phyloP scores from a whole-genome alignment of 2,797 vertebrate species.

The Acanthurus tractus region DNA sequence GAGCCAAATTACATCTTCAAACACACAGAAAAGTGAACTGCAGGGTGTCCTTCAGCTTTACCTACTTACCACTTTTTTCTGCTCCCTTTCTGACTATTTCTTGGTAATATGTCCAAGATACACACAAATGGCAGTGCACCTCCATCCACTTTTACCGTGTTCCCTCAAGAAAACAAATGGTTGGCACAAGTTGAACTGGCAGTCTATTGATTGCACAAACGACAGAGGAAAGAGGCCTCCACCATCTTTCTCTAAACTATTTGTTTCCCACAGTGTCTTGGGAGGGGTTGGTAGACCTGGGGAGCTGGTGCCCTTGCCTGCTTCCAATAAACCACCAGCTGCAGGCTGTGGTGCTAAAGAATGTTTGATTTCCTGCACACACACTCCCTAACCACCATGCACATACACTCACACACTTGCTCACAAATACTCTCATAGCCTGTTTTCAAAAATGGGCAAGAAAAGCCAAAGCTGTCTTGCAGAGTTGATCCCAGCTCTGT shows the following conservation, averaged over 20 bases:
- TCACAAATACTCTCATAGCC: slow-evolving; percentile 40
- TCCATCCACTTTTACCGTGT: slow-evolving; percentile 32
- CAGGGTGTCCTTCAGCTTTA: slow-evolving; percentile 48
- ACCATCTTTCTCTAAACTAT: slow-evolving; percentile 52
- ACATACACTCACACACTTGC: slow-evolving; percentile 15
- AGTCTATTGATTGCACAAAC: slow-evolving; percentile 11
- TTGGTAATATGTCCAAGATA: slow-evolving; percentile 33
- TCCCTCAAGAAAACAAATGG: slow-evolving; percentile 38
- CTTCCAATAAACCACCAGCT: slow-evolving; percentile 85
- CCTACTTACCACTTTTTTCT: slow-evolving; percentile 25
- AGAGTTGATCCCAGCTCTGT: slow-evolving; percentile 47
- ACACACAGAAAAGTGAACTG: slow-evolving; percentile 35
- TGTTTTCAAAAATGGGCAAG: slow-evolving; percentile 60
- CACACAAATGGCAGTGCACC: slow-evolving; percentile 10
- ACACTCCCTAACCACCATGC: slow-evolving; percentile 16
- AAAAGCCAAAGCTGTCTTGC: slow-evolving; percentile 42
- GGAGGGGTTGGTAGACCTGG: slow-evolving; percentile 67
- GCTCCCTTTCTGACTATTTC: slow-evolving; percentile 1
- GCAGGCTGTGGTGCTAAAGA: slow-evolving; percentile 79
- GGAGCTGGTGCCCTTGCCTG: slow-evolving; percentile 80
- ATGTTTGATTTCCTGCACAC: slow-evolving; percentile 82
- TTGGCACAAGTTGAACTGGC: slow-evolving; percentile 14
- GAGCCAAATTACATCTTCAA: slow-evolving; percentile 16
- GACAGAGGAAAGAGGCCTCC: slow-evolving; percentile 4
- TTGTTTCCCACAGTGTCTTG: slow-evolving; percentile 66